Evolutionary conservation across 2,113 vertebrate species (phyloP).

Genomic region (Neopipo cinnamomea): DNA sequence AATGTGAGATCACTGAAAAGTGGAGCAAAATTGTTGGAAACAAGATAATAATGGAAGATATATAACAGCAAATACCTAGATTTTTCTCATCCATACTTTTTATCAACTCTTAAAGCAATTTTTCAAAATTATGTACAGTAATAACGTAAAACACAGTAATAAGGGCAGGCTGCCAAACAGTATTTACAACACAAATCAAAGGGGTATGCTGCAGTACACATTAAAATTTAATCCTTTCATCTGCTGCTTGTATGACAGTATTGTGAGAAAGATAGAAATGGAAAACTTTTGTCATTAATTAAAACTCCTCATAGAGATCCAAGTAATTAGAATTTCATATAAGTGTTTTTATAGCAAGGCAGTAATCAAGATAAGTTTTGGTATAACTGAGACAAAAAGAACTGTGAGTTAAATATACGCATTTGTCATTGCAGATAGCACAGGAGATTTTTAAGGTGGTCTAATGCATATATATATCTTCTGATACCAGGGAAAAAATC

Average conservation of each 20-base stretch:
- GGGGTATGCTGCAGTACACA: neutral
- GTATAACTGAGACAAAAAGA: neutral
- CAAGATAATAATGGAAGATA: neutral
- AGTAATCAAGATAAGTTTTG: slow-evolving; percentile 25
- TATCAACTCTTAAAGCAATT: neutral
- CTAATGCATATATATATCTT: neutral
- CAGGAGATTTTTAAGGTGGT: neutral
- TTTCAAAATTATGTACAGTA: neutral
- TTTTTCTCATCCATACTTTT: neutral
- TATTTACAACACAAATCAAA: slow-evolving; percentile 35
- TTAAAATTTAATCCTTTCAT: slow-evolving; percentile 49
- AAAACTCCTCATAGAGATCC: neutral
- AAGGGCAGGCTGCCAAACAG: neutral
- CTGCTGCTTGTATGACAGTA: neutral
- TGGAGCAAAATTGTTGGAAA: neutral
- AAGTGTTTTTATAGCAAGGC: neutral
- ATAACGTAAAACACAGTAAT: slow-evolving; percentile 15
- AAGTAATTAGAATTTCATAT: neutral
- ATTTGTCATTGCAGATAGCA: neutral
- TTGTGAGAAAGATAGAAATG: slow-evolving; percentile 17
- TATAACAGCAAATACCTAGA: neutral
- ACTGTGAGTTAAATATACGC: neutral
- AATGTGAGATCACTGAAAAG: neutral
- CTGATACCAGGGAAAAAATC: neutral
- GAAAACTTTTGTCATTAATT: slow-evolving; percentile 26